Conservation (phyloP, 2,797 vertebrate genomes). For the Malurus leucopterus region DNA sequence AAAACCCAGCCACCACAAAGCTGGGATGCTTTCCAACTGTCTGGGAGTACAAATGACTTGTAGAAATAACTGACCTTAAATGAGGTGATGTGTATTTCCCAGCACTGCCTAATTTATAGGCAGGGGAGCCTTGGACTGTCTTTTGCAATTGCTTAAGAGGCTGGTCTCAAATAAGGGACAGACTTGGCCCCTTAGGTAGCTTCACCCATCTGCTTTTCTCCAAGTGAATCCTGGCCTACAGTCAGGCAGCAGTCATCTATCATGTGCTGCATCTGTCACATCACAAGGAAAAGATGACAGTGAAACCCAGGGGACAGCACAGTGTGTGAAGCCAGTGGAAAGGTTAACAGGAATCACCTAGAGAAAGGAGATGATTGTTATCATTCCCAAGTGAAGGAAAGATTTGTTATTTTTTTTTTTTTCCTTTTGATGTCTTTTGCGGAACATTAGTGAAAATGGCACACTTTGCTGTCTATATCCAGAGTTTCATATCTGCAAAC, state of each 20-base stretch:
- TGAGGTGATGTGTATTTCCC: background rate
- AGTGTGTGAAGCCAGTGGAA: background rate
- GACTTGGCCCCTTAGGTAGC: background rate
- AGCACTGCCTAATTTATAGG: background rate
- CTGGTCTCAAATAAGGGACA: background rate
- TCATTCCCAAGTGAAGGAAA: background rate
- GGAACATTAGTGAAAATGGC: background rate
- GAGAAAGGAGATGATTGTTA: background rate
- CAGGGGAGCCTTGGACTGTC: background rate
- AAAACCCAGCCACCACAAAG: background rate
- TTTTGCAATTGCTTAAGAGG: background rate
- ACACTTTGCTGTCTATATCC: background rate
- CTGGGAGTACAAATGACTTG: background rate
- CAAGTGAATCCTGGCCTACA: background rate
- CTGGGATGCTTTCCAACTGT: background rate
- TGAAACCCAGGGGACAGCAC: background rate
- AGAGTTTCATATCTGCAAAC: background rate
- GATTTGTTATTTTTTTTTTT: background rate
- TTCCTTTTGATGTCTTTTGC: background rate
- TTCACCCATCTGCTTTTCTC: background rate
- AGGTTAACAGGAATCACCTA: background rate
- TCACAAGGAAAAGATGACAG: background rate
- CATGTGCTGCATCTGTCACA: fast-evolving
- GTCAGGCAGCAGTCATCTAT: background rate
- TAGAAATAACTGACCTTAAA: background rate